A percentile compares a stretch with the other conserved stretches of the same genome.
Conservation (phyloP, 1,140 invertebrate species). For the Cyphomyrmex costatus region DNA sequence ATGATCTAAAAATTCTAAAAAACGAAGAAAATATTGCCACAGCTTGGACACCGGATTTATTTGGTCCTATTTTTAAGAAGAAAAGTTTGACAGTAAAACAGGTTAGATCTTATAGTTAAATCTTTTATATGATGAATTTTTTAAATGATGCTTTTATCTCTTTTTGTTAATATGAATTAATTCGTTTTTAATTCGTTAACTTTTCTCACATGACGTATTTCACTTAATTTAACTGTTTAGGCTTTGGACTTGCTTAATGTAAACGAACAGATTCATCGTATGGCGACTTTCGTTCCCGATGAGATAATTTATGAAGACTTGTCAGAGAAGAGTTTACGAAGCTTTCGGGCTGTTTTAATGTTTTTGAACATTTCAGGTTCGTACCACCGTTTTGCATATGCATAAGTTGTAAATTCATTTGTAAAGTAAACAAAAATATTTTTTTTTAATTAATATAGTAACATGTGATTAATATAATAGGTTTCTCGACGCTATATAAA, state of each 20-base stretch:
- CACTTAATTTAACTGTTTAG: slow-evolving; percentile 37
- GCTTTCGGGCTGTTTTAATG: slow-evolving; percentile 65
- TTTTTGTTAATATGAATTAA: background rate
- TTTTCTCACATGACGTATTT: background rate
- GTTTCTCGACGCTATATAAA: slow-evolving; percentile 72
- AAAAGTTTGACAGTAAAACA: slow-evolving; percentile 65
- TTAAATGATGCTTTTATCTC: background rate
- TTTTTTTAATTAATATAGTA: background rate
- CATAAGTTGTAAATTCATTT: background rate
- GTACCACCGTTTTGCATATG: background rate
- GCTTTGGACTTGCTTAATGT: slow-evolving; percentile 44
- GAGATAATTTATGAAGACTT: slow-evolving; percentile 72
- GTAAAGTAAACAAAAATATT: background rate
- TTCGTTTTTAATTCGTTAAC: background rate
- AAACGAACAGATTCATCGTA: slow-evolving; percentile 46
- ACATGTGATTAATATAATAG: slow-evolving; percentile 39
- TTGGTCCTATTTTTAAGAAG: slow-evolving; percentile 74
- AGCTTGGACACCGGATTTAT: slow-evolving; percentile 71
- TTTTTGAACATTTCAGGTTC: slow-evolving; percentile 68
- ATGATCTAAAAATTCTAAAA: too few species aligned
- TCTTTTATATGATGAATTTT: too few species aligned
- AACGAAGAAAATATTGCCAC: background rate
- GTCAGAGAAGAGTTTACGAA: slow-evolving; percentile 44
- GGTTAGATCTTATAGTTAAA: slow-evolving; percentile 63
- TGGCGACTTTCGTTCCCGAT: slow-evolving; percentile 78